Base-by-base conservation (phyloP, 2,797 vertebrate species). In the Lophotriccus pileatus region DNA sequence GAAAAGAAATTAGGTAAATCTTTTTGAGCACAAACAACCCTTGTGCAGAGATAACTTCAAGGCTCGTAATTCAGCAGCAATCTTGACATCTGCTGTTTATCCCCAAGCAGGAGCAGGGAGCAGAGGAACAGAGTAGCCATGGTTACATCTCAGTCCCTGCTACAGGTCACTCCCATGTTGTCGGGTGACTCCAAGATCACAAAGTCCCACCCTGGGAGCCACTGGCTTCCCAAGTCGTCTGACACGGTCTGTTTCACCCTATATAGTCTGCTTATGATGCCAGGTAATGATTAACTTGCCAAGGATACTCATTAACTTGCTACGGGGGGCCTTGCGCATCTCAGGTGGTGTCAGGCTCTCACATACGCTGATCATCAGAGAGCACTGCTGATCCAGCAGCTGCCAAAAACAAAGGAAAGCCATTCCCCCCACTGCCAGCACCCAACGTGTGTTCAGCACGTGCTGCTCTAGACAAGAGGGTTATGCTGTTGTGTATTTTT, bases 401-500 rank as follows among this genome's bases (percentile, higher is more conserved):
- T 52, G 20, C 60, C 7, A 4, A 59, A 84, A 70, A 43, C 49
- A 72, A 64, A 87, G 64, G 32, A 39, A 87, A 89, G 53, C 52
- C 52, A 14, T 89, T 73, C 3, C 19, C 49, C 28, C 34, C 3
- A 0, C 14, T 5, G 7, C 72, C 75, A 32, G 66, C 6, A 7
- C 81, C 60, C 60, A 13, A 6, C 4, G 47, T 20, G 39, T 46
- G 52, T 21, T 83, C 81, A 79, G 84, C 72, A 34, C n/a, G 91
- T 83, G 68, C 80, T 84, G 74, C 91, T 95, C 67, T 41, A 84
- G 73, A 70, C 77, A 93, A 76, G 52, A 81, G 55, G 86, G 67
- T 84, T 90, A 20, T 72, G 85, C 70, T 70, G 43, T 9, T 59
- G 56, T 50, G 39, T 96, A 97, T 96, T 97, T 97, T 97, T 95